A percentile compares a stretch with the other conserved stretches of the same genome.
Evolutionary conservation across 2,888 invertebrate genomes (phyloP).

Genomic region (Plagiodera versicolora): DNA sequence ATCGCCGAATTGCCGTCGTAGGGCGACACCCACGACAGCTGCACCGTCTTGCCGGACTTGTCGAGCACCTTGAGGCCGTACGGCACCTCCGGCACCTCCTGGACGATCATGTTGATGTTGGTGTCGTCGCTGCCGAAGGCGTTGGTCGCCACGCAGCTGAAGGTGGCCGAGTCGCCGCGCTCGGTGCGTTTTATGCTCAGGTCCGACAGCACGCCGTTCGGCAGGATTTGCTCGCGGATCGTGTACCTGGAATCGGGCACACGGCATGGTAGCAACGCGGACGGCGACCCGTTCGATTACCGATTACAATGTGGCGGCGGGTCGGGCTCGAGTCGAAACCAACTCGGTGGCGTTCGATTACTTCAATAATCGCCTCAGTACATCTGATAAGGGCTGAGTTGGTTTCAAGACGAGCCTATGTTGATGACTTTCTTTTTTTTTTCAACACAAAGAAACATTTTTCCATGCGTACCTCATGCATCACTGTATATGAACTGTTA

Average conservation of each 20-base stretch:
- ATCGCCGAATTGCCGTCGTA: constrained; percentile 91
- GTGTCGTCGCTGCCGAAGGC: constrained; percentile 93
- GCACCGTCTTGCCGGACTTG: constrained; percentile 87
- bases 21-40: constrained; percentile 89
- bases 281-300: no score
- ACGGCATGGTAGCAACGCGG: no score
- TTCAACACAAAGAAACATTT: no score
- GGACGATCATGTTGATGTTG: constrained; percentile 93
- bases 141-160: constrained; percentile 91
- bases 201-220: constrained; percentile 85
- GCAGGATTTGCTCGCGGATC: constrained; percentile 83
- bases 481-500: no score
- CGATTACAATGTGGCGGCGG: no score
- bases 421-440: no score
- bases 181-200: constrained; percentile 88
- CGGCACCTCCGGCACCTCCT: constrained; percentile 89
- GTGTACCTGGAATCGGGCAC: constrained; percentile 63
- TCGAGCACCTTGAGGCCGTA: constrained; percentile 86
- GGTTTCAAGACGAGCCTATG: no score
- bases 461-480: no score
- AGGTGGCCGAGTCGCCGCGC: constrained; percentile 84
- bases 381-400: no score
- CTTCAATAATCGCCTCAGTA: no score
- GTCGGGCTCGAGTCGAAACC: no score
- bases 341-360: no score